Base-by-base conservation (phyloP, 2,113 vertebrate species). In the Bubo blakistoni region DNA sequence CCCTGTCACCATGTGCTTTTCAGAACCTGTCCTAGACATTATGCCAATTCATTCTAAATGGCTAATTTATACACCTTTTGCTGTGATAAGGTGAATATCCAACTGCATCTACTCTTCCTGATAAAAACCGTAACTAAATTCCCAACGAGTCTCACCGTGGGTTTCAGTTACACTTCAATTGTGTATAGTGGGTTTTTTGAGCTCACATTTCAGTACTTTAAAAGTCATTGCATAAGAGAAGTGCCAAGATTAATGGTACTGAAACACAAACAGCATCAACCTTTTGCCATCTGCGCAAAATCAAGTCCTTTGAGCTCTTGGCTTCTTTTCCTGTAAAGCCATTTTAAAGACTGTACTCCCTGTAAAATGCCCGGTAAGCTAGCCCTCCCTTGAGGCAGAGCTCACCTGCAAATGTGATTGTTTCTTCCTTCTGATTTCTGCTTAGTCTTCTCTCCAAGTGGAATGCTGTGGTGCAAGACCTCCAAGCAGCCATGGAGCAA, bases 361-460 rank as follows among this genome's bases (percentile, higher is more conserved):
- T 72, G 49, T 20, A 30, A 65, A 42, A 57, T 22, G 44, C 32
- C 13, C 51, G 5, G n/a, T 12, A 34, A 86, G 13, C 7, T 36
- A 27, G 3, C 32, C 30, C 34, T 84, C n/a, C 61, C 70, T 10
- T 2, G 62, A 52, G 76, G 46, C 63, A 87, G 61, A 79, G 74
- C 91, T 80, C 51, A 70, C 44, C 67, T 95, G 66, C 32, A 65
- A 21, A 51, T 36, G n/a, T 42, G 63, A 25, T 51, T 87, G 27
- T 76, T 87, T 91, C 7, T 70, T 58, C 69, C 42, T 71, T 88
- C 69, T 78, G 13, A 3, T 77, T 77, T 80, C 65, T 65, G 24
- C 63, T 58, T 30, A 99, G 99, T 77, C 98, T 98, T 62, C 88
- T 99, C 94, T 95, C 97, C 62, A 94, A 97, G 71, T 96, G 99